Evolutionary conservation across 2,797 vertebrate species (phyloP), one percentile per base, ranked within the genome.

Genomic region (Bovichtus diacanthus): DNA sequence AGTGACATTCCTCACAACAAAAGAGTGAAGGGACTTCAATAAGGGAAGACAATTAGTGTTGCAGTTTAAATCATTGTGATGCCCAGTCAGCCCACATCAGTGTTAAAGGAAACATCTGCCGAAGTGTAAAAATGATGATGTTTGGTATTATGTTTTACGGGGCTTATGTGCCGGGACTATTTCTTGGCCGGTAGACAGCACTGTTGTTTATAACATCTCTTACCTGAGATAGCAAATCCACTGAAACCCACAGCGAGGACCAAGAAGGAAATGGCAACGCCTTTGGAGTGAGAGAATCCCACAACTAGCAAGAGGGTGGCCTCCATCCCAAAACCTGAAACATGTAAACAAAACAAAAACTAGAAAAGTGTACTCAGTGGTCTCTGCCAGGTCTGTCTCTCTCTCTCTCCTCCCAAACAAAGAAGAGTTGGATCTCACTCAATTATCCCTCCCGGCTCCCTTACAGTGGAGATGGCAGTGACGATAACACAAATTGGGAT

Each of bases 191-290:
- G 27, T 34, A 34, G 18, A 47, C 3, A 51, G 16, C 44, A 27
- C 13, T 55, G 5, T 10, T 39, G 9, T 71, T 69, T 25, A 41
- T 8, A 55, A 59, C 6, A 53, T 62, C 56, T 80, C 88, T 89
- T 72, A 97, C 97, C 97, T 88, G 97, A 98, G 86, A 98, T 97
- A 39, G 97, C 97, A 70, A 98, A 98, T 60, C 97, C 97, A 69
- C 97, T 98, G 91, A 98, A 98, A 41, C 97, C 97, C 65, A 98
- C 97, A 2, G 97, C 97, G 1, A 98, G 93, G 59, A 98, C 95
- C 43, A 98, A 85, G 88, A 98, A 98, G 21, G 96, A 95, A 77
- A 98, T 98, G 43, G 97, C 97, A 1, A 97, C 86, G 1, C 83
- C 96, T 89, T 96, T 97, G 18, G 96, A 95, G 90, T 98, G 97